Conservation (phyloP, 2,113 vertebrate species). For the Strix uralensis region DNA sequence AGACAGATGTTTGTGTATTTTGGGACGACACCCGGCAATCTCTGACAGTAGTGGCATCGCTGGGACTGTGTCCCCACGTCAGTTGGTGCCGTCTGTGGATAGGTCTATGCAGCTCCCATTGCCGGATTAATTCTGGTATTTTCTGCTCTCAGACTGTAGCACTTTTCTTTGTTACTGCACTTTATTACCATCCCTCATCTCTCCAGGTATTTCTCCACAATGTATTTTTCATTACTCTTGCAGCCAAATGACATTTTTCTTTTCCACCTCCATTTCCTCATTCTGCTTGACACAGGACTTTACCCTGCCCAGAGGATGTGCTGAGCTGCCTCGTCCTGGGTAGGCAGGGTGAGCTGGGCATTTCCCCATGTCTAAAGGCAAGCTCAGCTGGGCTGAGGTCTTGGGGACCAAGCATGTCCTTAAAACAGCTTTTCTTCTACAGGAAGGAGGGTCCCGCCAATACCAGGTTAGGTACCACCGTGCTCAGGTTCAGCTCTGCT, state of each 20-base stretch:
- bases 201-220: background rate
- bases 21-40: background rate
- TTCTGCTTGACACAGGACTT: background rate
- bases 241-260: background rate
- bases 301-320: background rate
- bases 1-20: background rate
- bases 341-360: background rate
- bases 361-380: accelerated
- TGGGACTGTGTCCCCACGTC: background rate
- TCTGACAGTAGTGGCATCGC: background rate
- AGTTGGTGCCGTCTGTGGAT: background rate
- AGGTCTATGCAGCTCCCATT: background rate
- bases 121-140: background rate
- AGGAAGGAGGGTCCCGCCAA: accelerated
- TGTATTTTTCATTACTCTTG: background rate
- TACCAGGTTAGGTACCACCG: accelerated
- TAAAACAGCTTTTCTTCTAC: background rate
- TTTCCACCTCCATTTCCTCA: background rate
- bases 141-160: background rate
- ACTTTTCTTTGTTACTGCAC: background rate
- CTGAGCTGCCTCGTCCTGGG: background rate
- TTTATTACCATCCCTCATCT: background rate
- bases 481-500: accelerated
- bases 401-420: accelerated
- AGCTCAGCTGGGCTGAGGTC: background rate